A percentile compares a stretch with the other conserved stretches of the same genome.
phyloP scores from a whole-genome alignment of 2,888 invertebrate species.

The Luperina testacea region DNA sequence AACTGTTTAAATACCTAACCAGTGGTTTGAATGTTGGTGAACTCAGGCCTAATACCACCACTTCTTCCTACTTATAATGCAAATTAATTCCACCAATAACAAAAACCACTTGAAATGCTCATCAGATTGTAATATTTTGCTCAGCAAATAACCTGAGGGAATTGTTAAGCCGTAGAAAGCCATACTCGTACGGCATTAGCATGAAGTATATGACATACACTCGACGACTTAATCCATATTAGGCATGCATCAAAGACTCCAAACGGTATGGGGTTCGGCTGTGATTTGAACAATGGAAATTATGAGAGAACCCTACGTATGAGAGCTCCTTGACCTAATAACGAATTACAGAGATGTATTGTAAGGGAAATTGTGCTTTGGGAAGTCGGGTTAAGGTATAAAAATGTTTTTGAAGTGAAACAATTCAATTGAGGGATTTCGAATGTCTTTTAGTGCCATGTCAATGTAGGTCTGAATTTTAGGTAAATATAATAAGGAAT shows the following conservation, averaged over 20 bases:
- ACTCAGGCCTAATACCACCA: neutral
- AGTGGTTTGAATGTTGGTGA: too few relatives aligned
- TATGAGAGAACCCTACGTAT: constrained; percentile 83
- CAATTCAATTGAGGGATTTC: constrained; percentile 24
- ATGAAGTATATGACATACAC: constrained; percentile 87
- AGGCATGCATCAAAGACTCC: constrained; percentile 88
- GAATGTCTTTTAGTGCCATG: neutral
- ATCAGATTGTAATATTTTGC: constrained; percentile 69
- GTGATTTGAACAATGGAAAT: constrained; percentile 87
- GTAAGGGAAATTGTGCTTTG: constrained; percentile 25
- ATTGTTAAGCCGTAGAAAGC: constrained; percentile 81
- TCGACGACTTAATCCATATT: constrained; percentile 87
- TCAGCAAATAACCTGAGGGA: constrained; percentile 77
- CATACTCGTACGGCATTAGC: constrained; percentile 79
- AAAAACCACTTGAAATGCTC: constrained; percentile 57
- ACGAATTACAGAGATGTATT: constrained; percentile 70
- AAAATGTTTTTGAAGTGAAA: neutral
- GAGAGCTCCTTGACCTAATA: constrained; percentile 87
- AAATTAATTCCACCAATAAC: constrained; percentile 61
- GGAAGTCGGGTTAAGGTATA: neutral
- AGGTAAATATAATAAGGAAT: neutral
- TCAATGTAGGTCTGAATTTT: neutral
- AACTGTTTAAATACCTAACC: too few relatives aligned
- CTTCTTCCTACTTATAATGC: constrained; percentile 39
- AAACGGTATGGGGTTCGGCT: constrained; percentile 78